Base-by-base conservation (phyloP, 1,140 invertebrate genomes). In the Campoletis sonorensis region DNA sequence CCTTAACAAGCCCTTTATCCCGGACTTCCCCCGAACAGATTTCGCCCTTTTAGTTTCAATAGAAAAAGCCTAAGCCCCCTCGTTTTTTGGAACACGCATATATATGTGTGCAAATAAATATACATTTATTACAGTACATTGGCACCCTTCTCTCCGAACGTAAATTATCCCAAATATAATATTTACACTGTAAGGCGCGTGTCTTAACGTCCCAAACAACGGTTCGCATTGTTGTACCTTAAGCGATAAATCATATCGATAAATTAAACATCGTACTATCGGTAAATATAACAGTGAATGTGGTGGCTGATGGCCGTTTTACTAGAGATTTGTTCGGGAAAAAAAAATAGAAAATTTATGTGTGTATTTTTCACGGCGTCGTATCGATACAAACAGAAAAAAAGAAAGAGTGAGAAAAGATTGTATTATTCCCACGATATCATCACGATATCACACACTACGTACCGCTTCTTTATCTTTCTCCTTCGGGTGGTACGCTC, bases 401-500 rank as follows among this genome's bases (percentile, higher is more conserved):
- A 71, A 1, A 58, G 68, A 49, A n/a, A 72, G 37, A 72, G 18
- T 33, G 72, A 21, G 30, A 58, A 76, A 27, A 76, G 72, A 76
- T 58, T 76, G 49, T 27, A 27, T 76, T 76, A 73, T 73, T 73
- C 71, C 71, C 71, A 73, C 71, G 71, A 73, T 73, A 73, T 73
- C 71, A 73, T n/a, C 30, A 73, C 40, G 71, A 73, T 73, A 73
- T 73, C 40, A 73, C 37, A 51, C 71, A 73, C 11, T 18, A 40
- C 18, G 54, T 33, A 18, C 18, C 23, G 23, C 71, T 23, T 73
- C 71, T 73, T 73, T 73, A 73, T 73, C 71, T 73, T 27, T 27
- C 37, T 26, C 40, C 71, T 37, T 37, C 37, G 37, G 30, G 40
- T 73, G 37, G 30, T 73, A 49, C 21, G 71, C 71, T 73, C 71